Conservation (phyloP, 2,888 invertebrate species). For the Xiphydria camelus region DNA sequence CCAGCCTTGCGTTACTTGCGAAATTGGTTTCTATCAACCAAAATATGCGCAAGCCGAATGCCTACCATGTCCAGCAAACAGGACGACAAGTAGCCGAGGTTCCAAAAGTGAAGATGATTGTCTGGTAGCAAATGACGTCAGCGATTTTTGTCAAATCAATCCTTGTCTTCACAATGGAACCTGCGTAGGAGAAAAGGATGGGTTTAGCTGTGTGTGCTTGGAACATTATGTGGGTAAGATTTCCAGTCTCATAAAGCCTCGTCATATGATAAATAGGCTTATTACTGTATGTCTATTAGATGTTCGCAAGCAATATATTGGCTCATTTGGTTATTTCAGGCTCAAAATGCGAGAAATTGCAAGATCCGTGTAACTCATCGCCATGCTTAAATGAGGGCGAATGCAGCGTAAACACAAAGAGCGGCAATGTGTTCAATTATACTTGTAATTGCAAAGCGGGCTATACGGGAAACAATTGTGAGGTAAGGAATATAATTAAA, state of each 20-base stretch:
- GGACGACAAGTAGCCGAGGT: constrained; percentile 57
- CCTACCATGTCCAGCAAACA: constrained; percentile 62
- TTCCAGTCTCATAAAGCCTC: background rate
- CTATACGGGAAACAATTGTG: constrained; percentile 60
- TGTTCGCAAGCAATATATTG: too few species aligned
- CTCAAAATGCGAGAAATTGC: constrained; percentile 60
- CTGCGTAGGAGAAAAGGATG: constrained; percentile 47
- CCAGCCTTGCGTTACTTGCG: constrained; percentile 42
- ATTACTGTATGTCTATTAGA: too few species aligned
- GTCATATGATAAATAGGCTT: too few species aligned
- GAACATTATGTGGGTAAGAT: constrained; percentile 59
- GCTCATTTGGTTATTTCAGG: too few species aligned
- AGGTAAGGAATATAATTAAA: constrained; percentile 43
- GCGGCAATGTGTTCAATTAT: constrained; percentile 40
- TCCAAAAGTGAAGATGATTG: constrained; percentile 56
- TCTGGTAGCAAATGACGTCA: constrained; percentile 57
- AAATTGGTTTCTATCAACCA: constrained; percentile 65
- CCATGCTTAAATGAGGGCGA: constrained; percentile 63
- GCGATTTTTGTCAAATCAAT: constrained; percentile 59
- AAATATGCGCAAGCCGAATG: constrained; percentile 64
- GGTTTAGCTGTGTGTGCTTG: constrained; percentile 60
- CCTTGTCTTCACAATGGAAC: constrained; percentile 59
- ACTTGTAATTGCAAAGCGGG: constrained; percentile 60
- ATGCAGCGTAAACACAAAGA: constrained; percentile 52
- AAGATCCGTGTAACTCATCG: constrained; percentile 59